phyloP scores from a whole-genome alignment of 2,113 vertebrate species.

The Holacanthus passer region DNA sequence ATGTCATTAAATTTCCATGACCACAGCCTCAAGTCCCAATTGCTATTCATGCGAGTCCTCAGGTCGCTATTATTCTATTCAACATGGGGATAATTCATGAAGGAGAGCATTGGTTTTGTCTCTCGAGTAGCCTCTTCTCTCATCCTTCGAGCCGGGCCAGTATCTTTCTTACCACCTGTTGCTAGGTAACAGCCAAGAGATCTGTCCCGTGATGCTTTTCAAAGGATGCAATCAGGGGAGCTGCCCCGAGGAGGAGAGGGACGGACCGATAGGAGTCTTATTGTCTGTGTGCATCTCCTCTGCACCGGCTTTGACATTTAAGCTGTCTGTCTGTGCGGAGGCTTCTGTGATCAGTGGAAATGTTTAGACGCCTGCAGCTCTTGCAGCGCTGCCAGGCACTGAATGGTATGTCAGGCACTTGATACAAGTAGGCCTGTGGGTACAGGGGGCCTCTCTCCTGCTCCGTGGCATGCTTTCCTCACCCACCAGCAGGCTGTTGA shows the following conservation, averaged over 20 bases:
- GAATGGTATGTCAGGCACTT: slow-evolving; percentile 57
- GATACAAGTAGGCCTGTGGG: slow-evolving; percentile 57
- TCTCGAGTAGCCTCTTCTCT: slow-evolving; percentile 57
- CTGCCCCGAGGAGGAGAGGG: slow-evolving; percentile 57
- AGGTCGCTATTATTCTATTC: slow-evolving; percentile 51
- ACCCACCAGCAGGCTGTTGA: slow-evolving; percentile 24
- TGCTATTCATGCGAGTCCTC: slow-evolving; percentile 67
- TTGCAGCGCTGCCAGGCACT: slow-evolving; percentile 23
- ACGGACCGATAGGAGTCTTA: slow-evolving; percentile 61
- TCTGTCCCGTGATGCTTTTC: slow-evolving; percentile 41
- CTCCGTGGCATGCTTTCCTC: slow-evolving; percentile 37
- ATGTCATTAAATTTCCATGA: slow-evolving; percentile 71
- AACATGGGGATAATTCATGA: slow-evolving; percentile 65
- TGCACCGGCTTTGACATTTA: slow-evolving; percentile 57
- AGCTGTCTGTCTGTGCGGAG: slow-evolving; percentile 15
- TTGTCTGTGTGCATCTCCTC: slow-evolving; percentile 44
- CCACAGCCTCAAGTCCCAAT: slow-evolving; percentile 59
- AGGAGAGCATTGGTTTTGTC: slow-evolving; percentile 44
- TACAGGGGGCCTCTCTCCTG: slow-evolving; percentile 41
- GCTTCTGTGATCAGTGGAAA: slow-evolving; percentile 50
- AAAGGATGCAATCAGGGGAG: slow-evolving; percentile 56
- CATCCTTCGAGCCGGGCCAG: slow-evolving; percentile 47
- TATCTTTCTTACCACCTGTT: slow-evolving; percentile 75
- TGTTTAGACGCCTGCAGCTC: slow-evolving; percentile 44
- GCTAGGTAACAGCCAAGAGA: slow-evolving; percentile 75